These are phyloP conservation scores for Sminthurides bifidus DNA, from an alignment of 1,140 invertebrate genomes.

Conservation along the genomic window DNA sequence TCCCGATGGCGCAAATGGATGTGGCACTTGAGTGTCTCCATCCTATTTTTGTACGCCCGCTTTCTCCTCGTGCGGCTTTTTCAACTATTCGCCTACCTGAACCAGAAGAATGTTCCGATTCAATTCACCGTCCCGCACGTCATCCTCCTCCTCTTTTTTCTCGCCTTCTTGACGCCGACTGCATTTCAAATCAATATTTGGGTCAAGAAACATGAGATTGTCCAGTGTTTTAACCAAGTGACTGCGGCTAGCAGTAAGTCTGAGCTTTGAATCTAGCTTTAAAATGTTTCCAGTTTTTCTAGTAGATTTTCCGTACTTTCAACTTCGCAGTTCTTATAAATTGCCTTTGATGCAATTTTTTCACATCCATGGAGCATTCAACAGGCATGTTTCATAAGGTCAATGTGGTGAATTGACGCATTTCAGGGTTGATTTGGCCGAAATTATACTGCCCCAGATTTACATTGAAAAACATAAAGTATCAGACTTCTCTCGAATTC, in stretches of 20 bases:
- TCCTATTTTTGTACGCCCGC: constrained; percentile 1
- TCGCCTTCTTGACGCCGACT: constrained; percentile 1
- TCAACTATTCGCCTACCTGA: background rate
- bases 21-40: background rate
- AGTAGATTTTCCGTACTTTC: background rate
- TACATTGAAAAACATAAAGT: too few species aligned
- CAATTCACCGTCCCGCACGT: background rate
- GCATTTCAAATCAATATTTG: constrained; percentile 8
- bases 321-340: background rate
- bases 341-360: too few species aligned
- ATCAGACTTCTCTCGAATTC: too few species aligned
- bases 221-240: constrained; percentile 1
- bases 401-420: too few species aligned
- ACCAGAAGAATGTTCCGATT: background rate
- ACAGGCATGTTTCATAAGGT: too few species aligned
- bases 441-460: too few species aligned
- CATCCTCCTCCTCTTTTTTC: constrained; percentile 4
- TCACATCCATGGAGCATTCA: too few species aligned
- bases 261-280: too few species aligned
- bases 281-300: too few species aligned
- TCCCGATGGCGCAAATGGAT: background rate
- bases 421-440: too few species aligned
- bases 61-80: background rate
- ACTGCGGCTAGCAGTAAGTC: background rate
- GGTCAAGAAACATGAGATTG: constrained; percentile 4